These are phyloP conservation scores for Onychostoma macrolepis DNA, from an alignment of 2,113 vertebrate species.

Conservation along the genomic window DNA sequence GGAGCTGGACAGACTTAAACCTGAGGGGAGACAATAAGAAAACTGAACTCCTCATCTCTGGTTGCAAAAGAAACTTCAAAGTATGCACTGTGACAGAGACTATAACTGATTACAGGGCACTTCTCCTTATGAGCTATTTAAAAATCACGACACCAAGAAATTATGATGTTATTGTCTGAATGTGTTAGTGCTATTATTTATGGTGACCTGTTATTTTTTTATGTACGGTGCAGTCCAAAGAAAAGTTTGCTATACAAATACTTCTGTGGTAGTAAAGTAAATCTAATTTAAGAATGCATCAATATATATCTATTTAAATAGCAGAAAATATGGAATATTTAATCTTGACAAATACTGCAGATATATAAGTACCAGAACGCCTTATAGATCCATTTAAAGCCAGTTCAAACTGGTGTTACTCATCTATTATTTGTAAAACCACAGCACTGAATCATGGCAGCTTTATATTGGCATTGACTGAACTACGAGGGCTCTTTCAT, in stretches of 20 bases:
- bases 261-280: slow-evolving; percentile 62
- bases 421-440: slow-evolving; percentile 38
- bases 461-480: slow-evolving; percentile 22
- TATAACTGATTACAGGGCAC: slow-evolving; percentile 33
- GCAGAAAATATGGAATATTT: slow-evolving; percentile 75
- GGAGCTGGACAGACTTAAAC: slow-evolving; percentile 5
- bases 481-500: slow-evolving; percentile 3
- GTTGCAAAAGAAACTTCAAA: not conserved
- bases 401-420: slow-evolving; percentile 42
- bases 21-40: not conserved
- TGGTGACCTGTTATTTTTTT: slow-evolving; percentile 71
- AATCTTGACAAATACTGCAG: slow-evolving; percentile 76
- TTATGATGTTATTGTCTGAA: slow-evolving; percentile 76
- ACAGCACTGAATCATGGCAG: slow-evolving; percentile 37
- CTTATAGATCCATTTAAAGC: slow-evolving; percentile 53
- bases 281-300: slow-evolving; percentile 76
- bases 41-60: slow-evolving; percentile 8
- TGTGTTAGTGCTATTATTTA: slow-evolving; percentile 80
- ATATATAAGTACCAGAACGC: slow-evolving; percentile 65
- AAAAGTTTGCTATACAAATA: slow-evolving; percentile 64
- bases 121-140: slow-evolving; percentile 71
- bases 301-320: slow-evolving; percentile 72
- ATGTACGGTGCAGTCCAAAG: slow-evolving; percentile 71
- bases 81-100: slow-evolving; percentile 27
- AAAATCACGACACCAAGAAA: slow-evolving; percentile 70